Evolutionary conservation across 2,888 invertebrate genomes (phyloP), one percentile per base, ranked within the genome.

Genomic region (Piscicola geometra): DNA sequence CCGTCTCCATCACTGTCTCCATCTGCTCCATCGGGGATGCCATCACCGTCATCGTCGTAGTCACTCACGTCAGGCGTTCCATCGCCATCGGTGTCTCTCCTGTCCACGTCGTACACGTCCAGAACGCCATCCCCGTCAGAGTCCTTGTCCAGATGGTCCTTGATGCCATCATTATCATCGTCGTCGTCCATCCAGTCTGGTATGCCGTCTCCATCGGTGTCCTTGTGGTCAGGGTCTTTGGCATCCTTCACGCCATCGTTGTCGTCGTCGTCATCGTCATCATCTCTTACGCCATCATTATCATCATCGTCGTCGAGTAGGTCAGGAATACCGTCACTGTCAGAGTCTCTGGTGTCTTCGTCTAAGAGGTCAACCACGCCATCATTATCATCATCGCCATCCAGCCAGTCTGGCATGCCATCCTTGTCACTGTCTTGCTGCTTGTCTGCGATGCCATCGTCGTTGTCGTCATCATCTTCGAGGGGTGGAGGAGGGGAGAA

Each of bases 301-400:
- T 76, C 72, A 50, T 76, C 76, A 25, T 76, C 76, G 9, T 28
- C 21, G 50, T 76, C 76, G 1, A 76, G 35, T 33, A 52, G 56
- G 50, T 76, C 76, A 0, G 76, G 76, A 71, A 76, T 76, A n/a
- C 76, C 76, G 47, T 76, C 76, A 30, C 68, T 66, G 52, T 76
- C 76, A 15, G 66, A 47, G 28, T 76, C 76, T 25, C 41, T 28
- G 36, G 71, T 70, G 32, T 76, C 76, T 18, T 35, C 35, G 41
- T 76, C 76, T 2, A 70, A 21, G 9, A 70, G 41, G 41, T 76
- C 76, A 30, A 70, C 70, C 15, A 76, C 30, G 18, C 67, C 67
- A 28, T 76, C 76, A 21, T 64, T 64, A 33, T 76, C 76, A 35
- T 76, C 76, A 41, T 76, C 76, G 18, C 71, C 76, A 50, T 76